These are phyloP conservation scores for Oscheius onirici DNA, from an alignment of 2,888 invertebrate genomes.

Conservation along the genomic window DNA sequence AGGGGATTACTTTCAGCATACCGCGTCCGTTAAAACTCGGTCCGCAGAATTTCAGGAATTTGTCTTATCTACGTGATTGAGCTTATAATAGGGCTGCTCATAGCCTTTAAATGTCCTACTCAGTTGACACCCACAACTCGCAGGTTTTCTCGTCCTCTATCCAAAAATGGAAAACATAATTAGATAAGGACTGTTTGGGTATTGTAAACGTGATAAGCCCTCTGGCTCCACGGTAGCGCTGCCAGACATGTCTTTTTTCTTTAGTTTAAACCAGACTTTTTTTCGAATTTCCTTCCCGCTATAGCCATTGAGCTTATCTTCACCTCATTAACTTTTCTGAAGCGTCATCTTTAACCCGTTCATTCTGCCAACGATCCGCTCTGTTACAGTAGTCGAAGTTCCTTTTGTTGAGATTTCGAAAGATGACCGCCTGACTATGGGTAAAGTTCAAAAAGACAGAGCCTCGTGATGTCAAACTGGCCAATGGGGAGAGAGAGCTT, in stretches of 20 bases:
- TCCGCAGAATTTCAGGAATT: too few relatives aligned
- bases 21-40: too few relatives aligned
- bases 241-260: slow-evolving; percentile 1
- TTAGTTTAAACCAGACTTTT: background rate
- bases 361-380: too few relatives aligned
- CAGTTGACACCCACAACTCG: background rate
- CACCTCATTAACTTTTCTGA: too few relatives aligned
- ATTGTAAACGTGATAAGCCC: slow-evolving; percentile 27
- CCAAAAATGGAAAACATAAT: slow-evolving; percentile 13
- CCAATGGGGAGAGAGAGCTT: background rate
- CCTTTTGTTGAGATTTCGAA: background rate
- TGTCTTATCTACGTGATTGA: too few relatives aligned
- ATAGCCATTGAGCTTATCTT: too few relatives aligned
- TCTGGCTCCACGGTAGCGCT: slow-evolving; percentile 10
- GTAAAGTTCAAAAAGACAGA: background rate
- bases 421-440: background rate
- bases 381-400: too few relatives aligned
- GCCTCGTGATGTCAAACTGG: background rate
- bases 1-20: slow-evolving; percentile 24
- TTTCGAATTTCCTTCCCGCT: too few relatives aligned
- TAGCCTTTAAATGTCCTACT: background rate
- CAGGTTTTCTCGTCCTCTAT: too few relatives aligned
- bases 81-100: background rate
- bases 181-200: slow-evolving; percentile 27
- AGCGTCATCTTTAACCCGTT: too few relatives aligned